Conservation (phyloP, 2,888 invertebrate species). For the Tuberolachnus salignus region DNA sequence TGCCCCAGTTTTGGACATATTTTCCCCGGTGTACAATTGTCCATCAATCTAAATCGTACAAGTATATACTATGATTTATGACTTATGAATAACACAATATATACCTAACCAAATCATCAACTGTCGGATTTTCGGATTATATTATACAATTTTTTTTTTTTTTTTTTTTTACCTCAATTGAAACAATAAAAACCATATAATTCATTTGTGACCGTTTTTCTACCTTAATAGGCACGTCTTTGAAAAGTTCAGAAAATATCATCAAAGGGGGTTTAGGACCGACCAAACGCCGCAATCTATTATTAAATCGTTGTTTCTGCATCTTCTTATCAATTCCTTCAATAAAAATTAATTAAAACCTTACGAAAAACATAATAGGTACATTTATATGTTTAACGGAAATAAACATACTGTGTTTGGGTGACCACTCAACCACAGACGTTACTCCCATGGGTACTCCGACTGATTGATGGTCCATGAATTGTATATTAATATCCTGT, state of each 20-base stretch:
- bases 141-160: too few species aligned
- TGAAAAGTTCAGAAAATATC: constrained; percentile 82
- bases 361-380: not conserved
- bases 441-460: not conserved
- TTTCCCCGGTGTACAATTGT: constrained; percentile 69
- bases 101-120: too few species aligned
- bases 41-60: constrained; percentile 68
- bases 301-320: constrained; percentile 75
- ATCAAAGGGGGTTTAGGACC: constrained; percentile 84
- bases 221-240: constrained; percentile 65
- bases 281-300: constrained; percentile 74
- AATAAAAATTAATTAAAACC: not conserved
- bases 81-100: not conserved
- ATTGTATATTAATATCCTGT: constrained; percentile 7
- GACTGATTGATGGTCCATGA: not conserved
- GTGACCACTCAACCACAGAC: not conserved
- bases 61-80: too few species aligned
- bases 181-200: not conserved
- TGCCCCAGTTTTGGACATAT: constrained; percentile 74
- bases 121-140: not conserved
- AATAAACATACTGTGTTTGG: constrained; percentile 39
- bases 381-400: not conserved
- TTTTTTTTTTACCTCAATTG: constrained; percentile 37
- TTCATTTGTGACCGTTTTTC: constrained; percentile 48
- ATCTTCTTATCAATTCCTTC: constrained; percentile 70